These are phyloP conservation scores for Cyrtonyx montezumae DNA, from an alignment of 2,113 vertebrate species.

Conservation along the genomic window DNA sequence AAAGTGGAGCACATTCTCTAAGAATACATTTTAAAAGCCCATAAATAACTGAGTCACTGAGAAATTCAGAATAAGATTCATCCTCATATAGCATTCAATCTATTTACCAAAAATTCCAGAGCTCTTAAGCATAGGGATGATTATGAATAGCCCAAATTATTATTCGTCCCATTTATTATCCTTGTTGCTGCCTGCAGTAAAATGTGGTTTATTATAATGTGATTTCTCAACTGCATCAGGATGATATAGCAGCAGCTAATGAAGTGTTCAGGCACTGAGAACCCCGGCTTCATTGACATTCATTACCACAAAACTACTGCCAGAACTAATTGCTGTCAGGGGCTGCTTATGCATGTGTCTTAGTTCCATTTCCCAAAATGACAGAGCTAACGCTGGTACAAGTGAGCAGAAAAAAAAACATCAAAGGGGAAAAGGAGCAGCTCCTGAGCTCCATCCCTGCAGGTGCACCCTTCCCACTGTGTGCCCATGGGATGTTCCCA, in stretches of 20 bases:
- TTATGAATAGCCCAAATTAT: conserved; percentile 15
- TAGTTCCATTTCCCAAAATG: background rate
- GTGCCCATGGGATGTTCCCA: background rate
- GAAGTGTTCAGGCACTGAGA: conserved; percentile 49
- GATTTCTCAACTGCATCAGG: conserved; percentile 52
- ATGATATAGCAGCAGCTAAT: conserved; percentile 44
- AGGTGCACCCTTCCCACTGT: background rate
- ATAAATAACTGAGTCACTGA: background rate
- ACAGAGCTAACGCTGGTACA: background rate
- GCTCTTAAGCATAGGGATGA: background rate
- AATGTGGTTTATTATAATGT: conserved; percentile 49
- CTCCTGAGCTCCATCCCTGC: background rate
- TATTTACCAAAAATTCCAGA: conserved; percentile 24
- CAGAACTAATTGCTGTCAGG: conserved; percentile 64
- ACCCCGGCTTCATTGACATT: conserved; percentile 51
- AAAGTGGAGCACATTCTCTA: background rate
- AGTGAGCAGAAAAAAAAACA: background rate
- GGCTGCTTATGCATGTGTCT: conserved; percentile 40
- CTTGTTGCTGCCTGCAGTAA: conserved; percentile 38
- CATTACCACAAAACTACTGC: conserved; percentile 36
- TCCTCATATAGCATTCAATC: background rate
- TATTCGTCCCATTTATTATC: conserved; percentile 55
- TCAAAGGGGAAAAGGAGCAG: background rate
- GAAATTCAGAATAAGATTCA: conserved; percentile 4
- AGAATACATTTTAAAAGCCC: background rate